Evolutionary conservation across 2,797 vertebrate species (phyloP).

Genomic region (Paramormyrops hopkinsi): DNA sequence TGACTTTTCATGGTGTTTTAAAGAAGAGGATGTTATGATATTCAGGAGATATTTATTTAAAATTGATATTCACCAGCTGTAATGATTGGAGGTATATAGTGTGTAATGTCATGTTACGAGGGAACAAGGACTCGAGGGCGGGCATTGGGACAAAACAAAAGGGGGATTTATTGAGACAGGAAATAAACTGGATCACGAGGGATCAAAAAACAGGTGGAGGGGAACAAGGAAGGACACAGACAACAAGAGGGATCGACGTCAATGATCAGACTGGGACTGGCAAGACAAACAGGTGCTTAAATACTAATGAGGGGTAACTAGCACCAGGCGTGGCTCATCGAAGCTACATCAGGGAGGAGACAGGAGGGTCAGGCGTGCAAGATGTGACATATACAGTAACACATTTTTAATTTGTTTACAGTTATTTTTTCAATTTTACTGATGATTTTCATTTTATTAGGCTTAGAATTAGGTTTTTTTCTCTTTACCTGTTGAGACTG

Average conservation of each 20-base stretch:
- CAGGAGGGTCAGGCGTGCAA: neutral
- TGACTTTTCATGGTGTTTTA: neutral
- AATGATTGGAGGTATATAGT: neutral
- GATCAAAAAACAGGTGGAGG: neutral
- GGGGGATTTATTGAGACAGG: neutral
- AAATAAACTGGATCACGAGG: neutral
- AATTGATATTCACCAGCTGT: neutral
- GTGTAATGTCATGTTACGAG: neutral
- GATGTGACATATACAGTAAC: neutral
- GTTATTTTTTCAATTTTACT: neutral
- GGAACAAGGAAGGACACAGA: neutral
- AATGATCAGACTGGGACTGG: neutral
- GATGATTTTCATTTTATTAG: neutral
- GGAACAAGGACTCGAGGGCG: neutral
- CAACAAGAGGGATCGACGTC: neutral
- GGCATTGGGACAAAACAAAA: neutral
- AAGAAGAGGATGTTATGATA: neutral
- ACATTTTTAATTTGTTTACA: neutral
- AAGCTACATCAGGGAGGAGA: neutral
- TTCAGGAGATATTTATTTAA: neutral
- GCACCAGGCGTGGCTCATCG: neutral
- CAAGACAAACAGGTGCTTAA: neutral
- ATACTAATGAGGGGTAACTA: neutral
- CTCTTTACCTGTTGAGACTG: neutral
- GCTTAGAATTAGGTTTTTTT: neutral